These are phyloP conservation scores for Drosophila lini DNA, from an alignment of 1,140 invertebrate genomes.

Conservation along the genomic window DNA sequence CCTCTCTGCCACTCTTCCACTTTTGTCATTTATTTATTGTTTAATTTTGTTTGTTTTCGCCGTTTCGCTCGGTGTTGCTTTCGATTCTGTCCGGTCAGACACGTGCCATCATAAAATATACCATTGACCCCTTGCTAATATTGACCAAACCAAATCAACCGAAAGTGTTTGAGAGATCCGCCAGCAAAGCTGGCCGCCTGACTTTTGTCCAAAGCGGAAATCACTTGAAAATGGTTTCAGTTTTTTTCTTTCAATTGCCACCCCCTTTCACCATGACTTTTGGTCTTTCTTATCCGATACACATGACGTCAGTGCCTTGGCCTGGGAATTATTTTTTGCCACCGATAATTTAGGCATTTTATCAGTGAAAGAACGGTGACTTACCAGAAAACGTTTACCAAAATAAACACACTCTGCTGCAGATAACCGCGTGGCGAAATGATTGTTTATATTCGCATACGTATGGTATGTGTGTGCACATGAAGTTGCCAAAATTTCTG, in stretches of 20 bases:
- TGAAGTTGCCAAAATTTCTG: conserved; percentile 23
- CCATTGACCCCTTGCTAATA: conserved; percentile 67
- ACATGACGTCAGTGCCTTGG: conserved; percentile 31
- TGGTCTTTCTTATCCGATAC: conserved; percentile 8
- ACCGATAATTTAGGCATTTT: conserved; percentile 33
- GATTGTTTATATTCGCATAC: conserved; percentile 31
- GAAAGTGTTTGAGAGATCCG: conserved; percentile 13
- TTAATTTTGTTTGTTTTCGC: conserved; percentile 54
- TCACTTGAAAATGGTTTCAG: neutral
- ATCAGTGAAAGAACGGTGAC: conserved; percentile 22
- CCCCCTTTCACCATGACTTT: conserved; percentile 9
- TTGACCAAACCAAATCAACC: conserved; percentile 43
- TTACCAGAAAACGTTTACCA: conserved; percentile 15
- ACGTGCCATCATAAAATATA: conserved; percentile 71
- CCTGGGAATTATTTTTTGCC: conserved; percentile 16
- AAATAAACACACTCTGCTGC: conserved; percentile 11
- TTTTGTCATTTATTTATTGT: conserved; percentile 65
- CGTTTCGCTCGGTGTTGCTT: conserved; percentile 7
- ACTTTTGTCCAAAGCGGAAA: conserved; percentile 16
- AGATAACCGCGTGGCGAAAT: conserved; percentile 29
- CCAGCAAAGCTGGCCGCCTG: neutral
- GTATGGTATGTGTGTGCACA: neutral
- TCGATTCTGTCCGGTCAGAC: conserved; percentile 37
- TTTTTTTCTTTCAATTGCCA: conserved; percentile 5
- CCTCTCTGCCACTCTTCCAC: conserved; percentile 46